Base-by-base conservation (phyloP, 2,113 vertebrate species). In the Clinocottus analis region DNA sequence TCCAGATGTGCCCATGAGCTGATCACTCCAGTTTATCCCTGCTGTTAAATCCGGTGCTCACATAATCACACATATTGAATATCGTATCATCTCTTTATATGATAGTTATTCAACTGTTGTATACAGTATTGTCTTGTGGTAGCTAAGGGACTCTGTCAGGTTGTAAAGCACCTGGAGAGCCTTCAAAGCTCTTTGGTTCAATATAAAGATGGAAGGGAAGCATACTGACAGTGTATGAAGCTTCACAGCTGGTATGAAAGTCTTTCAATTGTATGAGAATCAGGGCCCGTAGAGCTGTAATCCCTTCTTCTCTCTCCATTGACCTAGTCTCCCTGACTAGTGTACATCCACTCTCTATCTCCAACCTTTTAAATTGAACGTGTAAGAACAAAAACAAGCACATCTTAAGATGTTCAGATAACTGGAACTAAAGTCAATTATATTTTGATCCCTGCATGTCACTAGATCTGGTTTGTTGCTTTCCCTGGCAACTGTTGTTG, bases 1-100 rank as follows among this genome's bases (percentile, higher is more conserved):
- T 74, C 80, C 82, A 86, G 68, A 75, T 90, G 83, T 77, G 65
- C 9, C n/a, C 17, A 25, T 65, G 61, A 55, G 51, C 25, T 59
- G 27, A 53, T 77, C n/a, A 21, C 39, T 77, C 35, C 25, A 60
- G 59, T 10, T 51, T 4, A 64, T 53, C 8, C 12, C 19, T 11
- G 10, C 27, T 21, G n/a, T 25, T 62, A 47, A 79, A 60, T 61
- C 72, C 62, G 35, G 63, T 63, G 14, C 55, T 69, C 43, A 39
- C 49, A 56, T 45, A 17, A n/a, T 76, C 51, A 71, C 31, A 33
- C 43, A 55, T 56, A 10, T 39, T 72, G 43, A 62, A 61, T 37
- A 56, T 71, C 29, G 27, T 62, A 10, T 45, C 7, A 25, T 61
- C 31, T 58, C 29, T 62, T 47, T 29, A 71, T 5, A 61, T 65